Percentiles rank a stretch among this genome's conserved stretches.
Conservation (phyloP, 2,113 vertebrate genomes). For the Eonycteris spelaea region DNA sequence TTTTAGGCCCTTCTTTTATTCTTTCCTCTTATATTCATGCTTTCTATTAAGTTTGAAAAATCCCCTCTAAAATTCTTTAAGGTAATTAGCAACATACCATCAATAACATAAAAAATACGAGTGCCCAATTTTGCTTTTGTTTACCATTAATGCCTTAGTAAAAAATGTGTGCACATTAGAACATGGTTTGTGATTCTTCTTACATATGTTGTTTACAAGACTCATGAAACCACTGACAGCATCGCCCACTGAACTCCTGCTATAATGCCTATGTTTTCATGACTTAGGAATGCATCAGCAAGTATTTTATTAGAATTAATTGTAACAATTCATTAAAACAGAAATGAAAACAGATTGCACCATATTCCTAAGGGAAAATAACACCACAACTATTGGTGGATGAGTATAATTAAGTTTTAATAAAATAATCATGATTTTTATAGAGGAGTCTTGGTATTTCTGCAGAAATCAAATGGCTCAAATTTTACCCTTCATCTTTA, state of each 20-base stretch:
- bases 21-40: neutral
- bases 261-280: neutral
- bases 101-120: slow-evolving; percentile 22
- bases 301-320: neutral
- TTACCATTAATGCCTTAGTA: neutral
- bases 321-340: slow-evolving; percentile 38
- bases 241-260: neutral
- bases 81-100: slow-evolving; percentile 20
- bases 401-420: neutral
- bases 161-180: neutral
- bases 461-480: neutral
- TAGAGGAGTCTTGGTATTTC: neutral
- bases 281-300: slow-evolving; percentile 13
- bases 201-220: neutral
- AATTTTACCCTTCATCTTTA: neutral
- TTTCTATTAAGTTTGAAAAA: slow-evolving; percentile 38
- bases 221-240: neutral
- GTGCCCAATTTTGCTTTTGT: neutral
- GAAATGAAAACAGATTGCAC: slow-evolving; percentile 21
- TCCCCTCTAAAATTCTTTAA: neutral
- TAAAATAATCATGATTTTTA: slow-evolving; percentile 1
- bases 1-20: neutral
- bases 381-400: neutral
- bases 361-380: neutral
- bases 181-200: neutral